Evolutionary conservation across 2,113 vertebrate species (phyloP), one percentile per base, ranked within the genome.

Genomic region (Sylvilagus bachmani): DNA sequence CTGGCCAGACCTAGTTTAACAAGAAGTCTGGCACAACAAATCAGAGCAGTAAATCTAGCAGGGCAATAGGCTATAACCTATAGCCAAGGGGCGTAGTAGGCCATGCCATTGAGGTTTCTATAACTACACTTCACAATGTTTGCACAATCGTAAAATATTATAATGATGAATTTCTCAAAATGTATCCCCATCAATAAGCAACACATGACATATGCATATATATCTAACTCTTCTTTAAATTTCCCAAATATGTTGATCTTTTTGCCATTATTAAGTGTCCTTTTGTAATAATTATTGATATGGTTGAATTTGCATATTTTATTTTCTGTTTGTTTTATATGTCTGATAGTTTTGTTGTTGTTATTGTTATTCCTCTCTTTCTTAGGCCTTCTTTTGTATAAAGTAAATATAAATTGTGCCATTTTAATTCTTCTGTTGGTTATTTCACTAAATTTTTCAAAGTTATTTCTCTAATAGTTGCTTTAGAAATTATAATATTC

Each of bases 401-500:
- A 89, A 93, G 27, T 33, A 86, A 53, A 44, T 81, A 74, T 62
- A 85, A 78, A 58, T 73, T 38, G 10, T 88, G 44, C 38, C 27
- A 94, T 94, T 94, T 91, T 44, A 91, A 92, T 84, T 77, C 13
- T 4, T 82, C 55, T 81, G 25, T 80, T 90, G 31, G 66, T 78
- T 82, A 92, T 93, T 84, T n/a, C 86, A 69, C 64, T 93, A 67
- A 91, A 84, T 44, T 84, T 93, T 79, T 44, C 44, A 79, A 95
- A 96, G 69, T 21, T 44, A 36, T 55, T 93, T 96, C 91, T 83
- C 66, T 83, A 88, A n/a, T 90, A 81, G 31, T 64, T 83, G 29
- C 36, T 51, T 81, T 86, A 58, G 61, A 14, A 12, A 9, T 81
- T 95, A 55, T 88, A 80, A 80, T 61, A 38, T 11, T 2, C 19